Evolutionary conservation across 2,113 vertebrate species (phyloP).

Genomic region (Tachuris rubrigastra): DNA sequence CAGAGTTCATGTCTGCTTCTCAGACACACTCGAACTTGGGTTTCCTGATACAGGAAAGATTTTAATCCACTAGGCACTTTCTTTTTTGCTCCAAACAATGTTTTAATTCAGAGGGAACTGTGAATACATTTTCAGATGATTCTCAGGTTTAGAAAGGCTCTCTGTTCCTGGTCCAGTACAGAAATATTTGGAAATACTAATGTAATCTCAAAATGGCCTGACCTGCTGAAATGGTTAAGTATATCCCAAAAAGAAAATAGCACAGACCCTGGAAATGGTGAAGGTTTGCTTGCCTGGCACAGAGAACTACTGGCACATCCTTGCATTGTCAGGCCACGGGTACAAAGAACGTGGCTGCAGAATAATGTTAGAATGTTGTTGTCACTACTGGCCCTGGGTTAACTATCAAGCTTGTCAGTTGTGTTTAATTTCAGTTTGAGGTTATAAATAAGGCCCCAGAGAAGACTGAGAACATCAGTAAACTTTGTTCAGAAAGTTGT

Average conservation of each 20-base stretch:
- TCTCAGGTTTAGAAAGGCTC: neutral
- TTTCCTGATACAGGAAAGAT: neutral
- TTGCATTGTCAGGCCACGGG: fast-evolving
- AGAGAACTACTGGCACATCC: neutral
- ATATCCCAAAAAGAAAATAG: neutral
- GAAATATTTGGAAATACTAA: neutral
- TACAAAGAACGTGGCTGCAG: fast-evolving
- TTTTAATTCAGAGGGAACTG: neutral
- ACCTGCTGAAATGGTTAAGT: neutral
- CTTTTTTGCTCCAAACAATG: neutral
- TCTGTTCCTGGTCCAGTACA: neutral
- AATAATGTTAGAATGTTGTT: fast-evolving
- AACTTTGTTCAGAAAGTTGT: neutral
- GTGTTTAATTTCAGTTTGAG: neutral
- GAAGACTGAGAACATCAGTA: neutral
- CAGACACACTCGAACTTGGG: fast-evolving
- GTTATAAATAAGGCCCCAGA: neutral
- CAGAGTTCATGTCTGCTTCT: neutral
- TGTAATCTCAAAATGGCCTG: neutral
- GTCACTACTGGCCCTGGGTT: neutral
- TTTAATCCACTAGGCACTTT: neutral
- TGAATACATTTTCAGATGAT: neutral
- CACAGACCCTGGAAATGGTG: neutral
- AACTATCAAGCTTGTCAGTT: neutral
- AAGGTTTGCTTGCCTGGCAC: neutral